phyloP scores from a whole-genome alignment of 1,140 invertebrate species.

The Sycobia sp. region DNA sequence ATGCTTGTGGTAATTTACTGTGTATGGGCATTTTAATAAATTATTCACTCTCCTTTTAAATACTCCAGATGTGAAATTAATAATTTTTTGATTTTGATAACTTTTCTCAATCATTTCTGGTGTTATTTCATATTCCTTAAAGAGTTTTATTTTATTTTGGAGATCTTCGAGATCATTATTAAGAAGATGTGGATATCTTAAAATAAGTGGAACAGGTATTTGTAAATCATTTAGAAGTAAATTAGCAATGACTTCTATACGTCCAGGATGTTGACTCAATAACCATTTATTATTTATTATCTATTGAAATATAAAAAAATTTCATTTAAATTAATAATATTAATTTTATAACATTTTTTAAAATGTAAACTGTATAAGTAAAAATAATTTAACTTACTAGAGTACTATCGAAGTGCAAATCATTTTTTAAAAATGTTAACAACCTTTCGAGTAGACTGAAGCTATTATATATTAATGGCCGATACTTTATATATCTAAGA shows the following conservation, averaged over 20 bases:
- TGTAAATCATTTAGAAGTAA: slow-evolving; percentile 54
- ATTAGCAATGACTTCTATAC: slow-evolving; percentile 58
- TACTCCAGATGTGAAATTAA: slow-evolving; percentile 54
- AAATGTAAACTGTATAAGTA: not conserved
- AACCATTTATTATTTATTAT: slow-evolving; percentile 31
- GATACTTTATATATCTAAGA: slow-evolving; percentile 48
- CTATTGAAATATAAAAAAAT: slow-evolving; percentile 21
- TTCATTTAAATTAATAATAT: not conserved
- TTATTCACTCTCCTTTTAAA: slow-evolving; percentile 58
- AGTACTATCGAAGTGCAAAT: slow-evolving; percentile 54
- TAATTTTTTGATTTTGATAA: slow-evolving; percentile 59
- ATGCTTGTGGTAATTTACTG: slow-evolving; percentile 59
- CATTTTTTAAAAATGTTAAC: slow-evolving; percentile 57
- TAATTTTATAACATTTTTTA: slow-evolving; percentile 19
- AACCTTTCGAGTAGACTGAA: slow-evolving; percentile 57
- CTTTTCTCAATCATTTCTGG: slow-evolving; percentile 52
- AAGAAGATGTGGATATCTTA: slow-evolving; percentile 59
- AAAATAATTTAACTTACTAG: slow-evolving; percentile 37
- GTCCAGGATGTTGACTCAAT: slow-evolving; percentile 53
- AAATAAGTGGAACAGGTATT: slow-evolving; percentile 48
- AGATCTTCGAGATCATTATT: slow-evolving; percentile 52
- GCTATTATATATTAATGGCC: slow-evolving; percentile 54
- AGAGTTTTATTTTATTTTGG: slow-evolving; percentile 55
- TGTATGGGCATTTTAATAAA: slow-evolving; percentile 58
- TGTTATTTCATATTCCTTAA: slow-evolving; percentile 58